Percentiles rank a stretch among this genome's conserved stretches.
These are phyloP conservation scores for Limnephilus rhombicus DNA, from an alignment of 2,888 invertebrate genomes.

Conservation along the genomic window DNA sequence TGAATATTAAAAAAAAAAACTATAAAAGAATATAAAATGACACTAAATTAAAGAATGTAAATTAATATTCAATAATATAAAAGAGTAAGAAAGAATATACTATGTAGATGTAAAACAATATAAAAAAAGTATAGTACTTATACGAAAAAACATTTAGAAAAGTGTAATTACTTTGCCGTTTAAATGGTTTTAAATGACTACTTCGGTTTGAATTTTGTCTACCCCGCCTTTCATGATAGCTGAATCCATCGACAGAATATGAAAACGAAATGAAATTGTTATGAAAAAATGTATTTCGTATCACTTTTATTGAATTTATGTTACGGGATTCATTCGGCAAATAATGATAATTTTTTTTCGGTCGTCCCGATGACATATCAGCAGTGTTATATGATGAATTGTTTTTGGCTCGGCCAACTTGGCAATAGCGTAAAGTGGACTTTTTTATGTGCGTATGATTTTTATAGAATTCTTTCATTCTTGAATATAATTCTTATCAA, in stretches of 20 bases:
- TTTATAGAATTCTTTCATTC: slow-evolving; percentile 17
- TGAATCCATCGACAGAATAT: neutral
- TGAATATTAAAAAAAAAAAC: too few species aligned
- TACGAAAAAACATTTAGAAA: too few species aligned
- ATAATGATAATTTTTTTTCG: neutral
- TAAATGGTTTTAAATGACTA: neutral
- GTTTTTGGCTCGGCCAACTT: slow-evolving; percentile 32
- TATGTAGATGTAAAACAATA: too few species aligned
- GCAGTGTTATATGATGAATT: slow-evolving; percentile 33
- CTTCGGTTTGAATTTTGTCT: neutral
- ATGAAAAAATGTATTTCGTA: neutral
- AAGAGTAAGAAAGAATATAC: too few species aligned
- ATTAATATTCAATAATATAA: too few species aligned
- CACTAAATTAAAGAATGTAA: too few species aligned
- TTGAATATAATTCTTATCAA: slow-evolving; percentile 24
- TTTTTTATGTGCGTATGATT: slow-evolving; percentile 14
- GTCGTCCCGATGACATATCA: slow-evolving; percentile 19
- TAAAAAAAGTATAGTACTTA: too few species aligned
- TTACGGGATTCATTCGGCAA: neutral
- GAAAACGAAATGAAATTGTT: neutral
- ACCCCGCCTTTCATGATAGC: neutral
- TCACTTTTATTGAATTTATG: neutral
- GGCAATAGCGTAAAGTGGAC: slow-evolving; percentile 38
- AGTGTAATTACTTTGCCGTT: too few species aligned
- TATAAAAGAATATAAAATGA: too few species aligned